Base-by-base conservation (phyloP, 2,797 vertebrate species). In the Chrysocyon brachyurus region DNA sequence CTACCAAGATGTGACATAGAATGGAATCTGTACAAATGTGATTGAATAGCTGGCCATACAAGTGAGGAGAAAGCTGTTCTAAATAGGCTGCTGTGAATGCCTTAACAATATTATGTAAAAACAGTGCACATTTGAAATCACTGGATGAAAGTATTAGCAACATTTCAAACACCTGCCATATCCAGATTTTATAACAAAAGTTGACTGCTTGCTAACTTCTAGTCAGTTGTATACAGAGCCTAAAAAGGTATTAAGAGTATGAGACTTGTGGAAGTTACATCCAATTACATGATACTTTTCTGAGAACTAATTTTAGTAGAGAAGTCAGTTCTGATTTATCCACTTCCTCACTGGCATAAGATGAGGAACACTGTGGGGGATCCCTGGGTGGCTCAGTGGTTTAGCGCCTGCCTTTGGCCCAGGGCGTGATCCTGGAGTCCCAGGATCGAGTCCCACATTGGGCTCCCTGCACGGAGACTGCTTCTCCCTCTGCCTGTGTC, bases 21-120 rank as follows among this genome's bases (percentile, higher is more conserved):
- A 85, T 59, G 17, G 54, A 95, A 82, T 1, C 15, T 63, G 24
- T 2, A 46, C 75, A 79, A 88, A 33, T n/a, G 6, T 22, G 59
- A n/a, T 46, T 85, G 36, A 94, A 52, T 22, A 46, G 22, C 72
- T 78, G 83, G 40, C 26, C 68, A 61, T 17, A 4, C 2, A 73
- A 28, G 31, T n/a, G 49, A 78, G 12, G 59, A 90, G 40, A 77
- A 49, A 49, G 46, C 19, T 33, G 5, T 73, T 83, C 19, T 49
- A 63, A n/a, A 77, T 15, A 75, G 59, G 31, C 12, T 73, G 3
- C 31, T 77, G 6, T 97, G 61, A 70, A 36, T 54, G n/a, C 5
- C 81, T 97, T 94, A 19, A 72, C 72, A 66, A 56, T 56, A 21
- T 56, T 88, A 21, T 82, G 4, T 84, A 68, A 66, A 96, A 91